Evolutionary conservation across 2,888 invertebrate genomes (phyloP).

Genomic region (Luperina nickerlii): DNA sequence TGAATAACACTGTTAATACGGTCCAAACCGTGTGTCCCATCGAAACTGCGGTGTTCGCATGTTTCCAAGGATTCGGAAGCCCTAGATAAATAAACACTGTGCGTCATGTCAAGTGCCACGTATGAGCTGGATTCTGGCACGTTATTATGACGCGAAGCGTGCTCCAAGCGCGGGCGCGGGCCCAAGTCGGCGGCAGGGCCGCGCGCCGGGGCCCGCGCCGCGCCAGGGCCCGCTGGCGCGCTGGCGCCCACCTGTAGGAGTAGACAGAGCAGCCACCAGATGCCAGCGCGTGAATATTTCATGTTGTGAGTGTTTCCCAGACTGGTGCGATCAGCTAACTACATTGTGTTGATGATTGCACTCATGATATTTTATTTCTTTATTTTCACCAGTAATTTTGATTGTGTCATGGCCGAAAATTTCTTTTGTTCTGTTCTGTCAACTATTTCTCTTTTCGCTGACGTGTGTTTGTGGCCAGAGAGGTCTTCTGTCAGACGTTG

Average conservation of each 20-base stretch:
- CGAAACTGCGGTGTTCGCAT: background rate
- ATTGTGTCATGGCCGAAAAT: conserved; percentile 74
- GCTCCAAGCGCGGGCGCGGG: background rate
- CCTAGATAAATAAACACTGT: conserved; percentile 28
- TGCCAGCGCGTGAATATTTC: conserved; percentile 74
- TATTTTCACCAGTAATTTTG: conserved; percentile 77
- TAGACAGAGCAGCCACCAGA: conserved; percentile 81
- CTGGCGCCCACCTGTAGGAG: conserved; percentile 78
- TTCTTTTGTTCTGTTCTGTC: conserved; percentile 80
- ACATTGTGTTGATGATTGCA: conserved; percentile 72
- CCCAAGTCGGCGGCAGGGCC: too few relatives aligned
- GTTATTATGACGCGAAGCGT: background rate
- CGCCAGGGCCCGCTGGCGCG: background rate
- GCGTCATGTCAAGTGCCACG: conserved; percentile 13
- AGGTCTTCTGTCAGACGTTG: conserved; percentile 50
- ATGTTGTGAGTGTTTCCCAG: conserved; percentile 71
- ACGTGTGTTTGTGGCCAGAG: conserved; percentile 66
- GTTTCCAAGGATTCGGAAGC: background rate
- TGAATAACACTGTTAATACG: background rate
- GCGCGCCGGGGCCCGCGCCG: background rate
- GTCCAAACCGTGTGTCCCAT: background rate
- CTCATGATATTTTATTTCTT: conserved; percentile 39
- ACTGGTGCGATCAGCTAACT: conserved; percentile 59
- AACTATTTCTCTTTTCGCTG: conserved; percentile 63
- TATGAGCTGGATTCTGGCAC: background rate